Conservation (phyloP, 2,888 invertebrate genomes). For the Xestia rhomboidea region DNA sequence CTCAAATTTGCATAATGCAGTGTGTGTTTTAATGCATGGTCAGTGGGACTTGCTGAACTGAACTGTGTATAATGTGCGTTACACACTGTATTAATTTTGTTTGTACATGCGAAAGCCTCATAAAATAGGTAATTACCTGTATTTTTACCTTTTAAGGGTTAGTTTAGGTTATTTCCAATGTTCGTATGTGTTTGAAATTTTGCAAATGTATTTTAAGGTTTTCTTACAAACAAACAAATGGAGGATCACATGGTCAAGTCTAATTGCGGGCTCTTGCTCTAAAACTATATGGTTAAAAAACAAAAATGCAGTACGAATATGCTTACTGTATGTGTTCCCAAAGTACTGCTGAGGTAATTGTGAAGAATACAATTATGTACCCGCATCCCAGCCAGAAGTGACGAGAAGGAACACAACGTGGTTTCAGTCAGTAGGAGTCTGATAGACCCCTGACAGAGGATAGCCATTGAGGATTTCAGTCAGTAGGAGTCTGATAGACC, state of each 20-base stretch:
- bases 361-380: too few species aligned
- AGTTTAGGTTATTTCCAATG: not conserved
- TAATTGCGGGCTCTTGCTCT: not conserved
- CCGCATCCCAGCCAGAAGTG: too few species aligned
- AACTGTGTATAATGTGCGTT: constrained; percentile 8
- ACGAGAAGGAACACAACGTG: too few species aligned
- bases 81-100: not conserved
- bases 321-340: not conserved
- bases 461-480: too few species aligned
- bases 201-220: not conserved
- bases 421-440: too few species aligned
- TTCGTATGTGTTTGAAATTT: not conserved
- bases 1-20: constrained; percentile 40
- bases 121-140: not conserved
- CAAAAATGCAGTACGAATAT: not conserved
- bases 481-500: too few species aligned
- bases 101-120: not conserved
- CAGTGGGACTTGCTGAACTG: constrained; percentile 3
- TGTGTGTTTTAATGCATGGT: constrained; percentile 43
- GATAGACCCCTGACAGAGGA: too few species aligned
- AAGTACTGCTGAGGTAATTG: too few species aligned
- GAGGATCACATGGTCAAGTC: not conserved
- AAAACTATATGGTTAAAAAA: not conserved
- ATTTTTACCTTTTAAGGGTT: not conserved
- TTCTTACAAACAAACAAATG: not conserved